Conservation (phyloP, 1,140 invertebrate genomes). For the Drosophila bocki region DNA sequence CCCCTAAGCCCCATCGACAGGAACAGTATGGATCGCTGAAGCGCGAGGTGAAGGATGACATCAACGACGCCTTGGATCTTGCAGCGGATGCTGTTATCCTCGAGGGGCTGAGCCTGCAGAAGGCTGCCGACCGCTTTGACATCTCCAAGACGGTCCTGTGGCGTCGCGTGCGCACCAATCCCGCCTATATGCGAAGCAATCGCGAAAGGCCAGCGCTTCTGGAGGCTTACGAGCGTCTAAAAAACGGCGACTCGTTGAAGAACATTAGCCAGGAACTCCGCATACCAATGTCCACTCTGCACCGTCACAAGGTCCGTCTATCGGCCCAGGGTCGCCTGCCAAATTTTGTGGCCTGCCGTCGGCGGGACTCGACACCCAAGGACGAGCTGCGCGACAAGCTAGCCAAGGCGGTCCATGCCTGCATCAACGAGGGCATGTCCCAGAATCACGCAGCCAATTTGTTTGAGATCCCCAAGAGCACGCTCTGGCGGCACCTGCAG, state of each 20-base stretch:
- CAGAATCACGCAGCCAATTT: conserved; percentile 87
- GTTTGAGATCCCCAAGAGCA: conserved; percentile 88
- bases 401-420: conserved; percentile 87
- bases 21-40: conserved; percentile 56
- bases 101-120: conserved; percentile 87
- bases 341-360: conserved; percentile 85
- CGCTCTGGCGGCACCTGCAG: conserved; percentile 87
- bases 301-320: conserved; percentile 87
- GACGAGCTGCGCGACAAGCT: conserved; percentile 86
- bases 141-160: conserved; percentile 88
- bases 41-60: conserved; percentile 59
- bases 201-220: conserved; percentile 86
- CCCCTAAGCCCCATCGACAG: conserved; percentile 34
- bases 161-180: conserved; percentile 87
- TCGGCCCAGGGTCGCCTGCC: conserved; percentile 87
- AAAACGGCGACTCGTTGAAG: conserved; percentile 87
- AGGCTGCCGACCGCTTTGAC: conserved; percentile 86
- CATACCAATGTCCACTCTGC: conserved; percentile 88
- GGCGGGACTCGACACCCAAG: conserved; percentile 86
- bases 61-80: conserved; percentile 83
- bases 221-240: conserved; percentile 86
- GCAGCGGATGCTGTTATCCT: conserved; percentile 86
- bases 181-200: conserved; percentile 85
- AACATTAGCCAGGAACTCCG: conserved; percentile 86
- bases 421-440: conserved; percentile 87